Evolutionary conservation across 2,888 invertebrate species (phyloP).

Genomic region (Thymelicus sylvestris): DNA sequence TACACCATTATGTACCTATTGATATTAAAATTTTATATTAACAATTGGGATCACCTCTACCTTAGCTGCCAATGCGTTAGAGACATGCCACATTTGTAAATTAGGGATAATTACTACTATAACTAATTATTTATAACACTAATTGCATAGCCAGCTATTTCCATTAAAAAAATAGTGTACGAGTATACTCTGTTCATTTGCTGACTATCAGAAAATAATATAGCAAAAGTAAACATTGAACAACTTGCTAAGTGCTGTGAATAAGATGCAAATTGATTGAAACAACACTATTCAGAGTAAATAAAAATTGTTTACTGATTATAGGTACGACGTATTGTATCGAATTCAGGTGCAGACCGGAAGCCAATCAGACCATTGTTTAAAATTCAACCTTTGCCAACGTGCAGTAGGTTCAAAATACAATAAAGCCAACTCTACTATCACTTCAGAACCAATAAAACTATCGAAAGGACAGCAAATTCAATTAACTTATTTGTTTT

Average conservation of each 20-base stretch:
- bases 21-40: too few species aligned
- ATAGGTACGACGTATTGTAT: neutral
- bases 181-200: too few species aligned
- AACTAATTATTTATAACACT: too few species aligned
- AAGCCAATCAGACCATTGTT: neutral
- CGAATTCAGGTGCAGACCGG: neutral
- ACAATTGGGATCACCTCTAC: too few species aligned
- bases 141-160: too few species aligned
- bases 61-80: too few species aligned
- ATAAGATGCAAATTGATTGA: conserved; percentile 1
- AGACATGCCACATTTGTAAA: too few species aligned
- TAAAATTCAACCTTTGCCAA: neutral
- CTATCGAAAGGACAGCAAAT: neutral
- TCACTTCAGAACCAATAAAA: conserved; percentile 5
- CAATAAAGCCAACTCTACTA: neutral
- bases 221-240: too few species aligned
- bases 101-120: too few species aligned
- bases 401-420: neutral
- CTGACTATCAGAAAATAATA: too few species aligned
- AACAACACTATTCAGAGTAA: neutral
- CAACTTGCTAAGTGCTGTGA: neutral
- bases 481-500: conserved; percentile 4
- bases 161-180: too few species aligned
- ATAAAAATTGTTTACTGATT: neutral
- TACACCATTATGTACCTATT: too few species aligned